phyloP scores from a whole-genome alignment of 2,113 vertebrate species.

The Corydoras maculifer region DNA sequence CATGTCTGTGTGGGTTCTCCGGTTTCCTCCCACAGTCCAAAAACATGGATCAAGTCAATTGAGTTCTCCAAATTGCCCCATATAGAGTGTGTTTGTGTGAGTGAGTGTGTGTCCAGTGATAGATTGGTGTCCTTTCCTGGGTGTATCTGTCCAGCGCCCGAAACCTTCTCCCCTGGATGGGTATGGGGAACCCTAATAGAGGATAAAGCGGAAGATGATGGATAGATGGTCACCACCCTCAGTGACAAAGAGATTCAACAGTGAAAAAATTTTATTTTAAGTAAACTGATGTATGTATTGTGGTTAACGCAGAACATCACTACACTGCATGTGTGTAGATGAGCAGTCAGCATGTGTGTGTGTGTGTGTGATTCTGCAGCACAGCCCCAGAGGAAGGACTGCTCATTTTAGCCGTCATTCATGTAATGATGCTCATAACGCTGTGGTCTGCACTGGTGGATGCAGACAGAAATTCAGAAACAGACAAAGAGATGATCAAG shows the following conservation, averaged over 20 bases:
- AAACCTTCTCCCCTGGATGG: too few species aligned
- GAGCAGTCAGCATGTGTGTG: conserved; percentile 2
- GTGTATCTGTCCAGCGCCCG: too few species aligned
- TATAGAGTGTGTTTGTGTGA: too few species aligned
- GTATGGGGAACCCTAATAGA: too few species aligned
- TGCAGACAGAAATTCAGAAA: conserved; percentile 8
- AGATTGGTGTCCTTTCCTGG: too few species aligned
- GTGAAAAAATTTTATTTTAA: not conserved
- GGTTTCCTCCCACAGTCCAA: too few species aligned
- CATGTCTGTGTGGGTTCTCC: too few species aligned
- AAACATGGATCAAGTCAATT: too few species aligned
- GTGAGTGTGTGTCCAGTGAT: too few species aligned
- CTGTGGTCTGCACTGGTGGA: conserved; percentile 21
- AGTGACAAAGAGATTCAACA: not conserved
- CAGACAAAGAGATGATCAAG: conserved; percentile 8
- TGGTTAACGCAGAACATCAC: not conserved
- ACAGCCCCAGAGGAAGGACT: conserved; percentile 5
- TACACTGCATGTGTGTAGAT: not conserved
- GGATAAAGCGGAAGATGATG: too few species aligned
- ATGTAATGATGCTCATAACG: conserved; percentile 43
- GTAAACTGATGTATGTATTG: not conserved
- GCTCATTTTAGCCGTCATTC: conserved; percentile 47
- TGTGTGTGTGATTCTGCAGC: conserved; percentile 35
- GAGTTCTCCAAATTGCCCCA: too few species aligned
- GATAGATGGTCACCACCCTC: too few species aligned